A percentile compares a stretch with the other conserved stretches of the same genome.
phyloP scores from a whole-genome alignment of 2,113 vertebrate genomes.

The Oriolus oriolus region DNA sequence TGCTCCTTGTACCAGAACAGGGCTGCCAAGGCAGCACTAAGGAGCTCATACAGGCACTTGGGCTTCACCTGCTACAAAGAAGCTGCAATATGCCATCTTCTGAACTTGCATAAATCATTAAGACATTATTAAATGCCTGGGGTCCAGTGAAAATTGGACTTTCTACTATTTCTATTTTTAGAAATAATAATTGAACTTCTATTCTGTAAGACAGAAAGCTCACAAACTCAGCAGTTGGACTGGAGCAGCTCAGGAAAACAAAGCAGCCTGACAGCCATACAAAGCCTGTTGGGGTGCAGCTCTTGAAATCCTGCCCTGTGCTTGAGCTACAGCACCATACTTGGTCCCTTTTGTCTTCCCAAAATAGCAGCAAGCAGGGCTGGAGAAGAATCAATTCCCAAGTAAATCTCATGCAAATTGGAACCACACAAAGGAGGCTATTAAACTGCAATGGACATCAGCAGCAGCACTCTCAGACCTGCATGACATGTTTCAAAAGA shows the following conservation, averaged over 20 bases:
- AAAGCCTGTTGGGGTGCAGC: background rate
- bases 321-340: constrained; percentile 32
- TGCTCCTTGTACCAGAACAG: background rate
- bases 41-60: background rate
- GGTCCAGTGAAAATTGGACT: background rate
- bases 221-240: background rate
- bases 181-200: background rate
- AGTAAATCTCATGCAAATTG: constrained; percentile 56
- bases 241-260: background rate
- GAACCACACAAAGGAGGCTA: constrained; percentile 35
- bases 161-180: background rate
- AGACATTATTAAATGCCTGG: background rate
- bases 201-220: background rate
- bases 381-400: constrained; percentile 20
- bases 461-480: background rate
- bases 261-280: background rate
- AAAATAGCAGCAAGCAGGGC: constrained; percentile 7
- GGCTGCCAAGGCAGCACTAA: background rate
- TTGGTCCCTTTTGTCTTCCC: constrained; percentile 46
- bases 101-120: background rate
- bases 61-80: background rate
- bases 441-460: background rate
- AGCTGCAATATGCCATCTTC: background rate
- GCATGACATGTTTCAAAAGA: background rate
- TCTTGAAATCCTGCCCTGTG: constrained; percentile 18